These are phyloP conservation scores for Caranx ignobilis DNA, from an alignment of 2,113 vertebrate genomes.

Conservation along the genomic window DNA sequence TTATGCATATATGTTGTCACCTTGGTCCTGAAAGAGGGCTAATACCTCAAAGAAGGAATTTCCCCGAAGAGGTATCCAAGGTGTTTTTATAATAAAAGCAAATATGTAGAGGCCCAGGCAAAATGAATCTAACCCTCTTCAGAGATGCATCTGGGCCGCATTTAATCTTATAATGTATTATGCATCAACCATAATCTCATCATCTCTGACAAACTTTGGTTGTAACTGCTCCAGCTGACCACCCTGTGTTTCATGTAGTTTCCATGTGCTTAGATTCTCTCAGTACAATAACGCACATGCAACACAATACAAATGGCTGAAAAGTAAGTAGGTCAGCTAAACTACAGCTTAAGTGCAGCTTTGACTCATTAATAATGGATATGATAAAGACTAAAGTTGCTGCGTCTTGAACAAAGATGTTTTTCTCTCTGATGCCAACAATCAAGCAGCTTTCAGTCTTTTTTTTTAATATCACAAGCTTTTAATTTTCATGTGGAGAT, in stretches of 20 bases:
- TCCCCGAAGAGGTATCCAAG: neutral
- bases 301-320: constrained; percentile 64
- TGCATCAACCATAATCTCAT: neutral
- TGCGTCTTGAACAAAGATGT: constrained; percentile 52
- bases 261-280: constrained; percentile 5
- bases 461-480: neutral
- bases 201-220: neutral
- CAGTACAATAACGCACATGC: constrained; percentile 22
- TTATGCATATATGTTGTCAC: constrained; percentile 19
- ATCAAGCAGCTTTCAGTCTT: constrained; percentile 14
- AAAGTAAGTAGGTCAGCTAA: constrained; percentile 76
- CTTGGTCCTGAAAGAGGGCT: constrained; percentile 1
- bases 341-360: constrained; percentile 73
- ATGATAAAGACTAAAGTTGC: constrained; percentile 60
- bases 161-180: neutral
- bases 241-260: constrained; percentile 9
- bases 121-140: neutral
- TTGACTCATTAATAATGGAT: constrained; percentile 75
- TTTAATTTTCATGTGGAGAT: constrained; percentile 13
- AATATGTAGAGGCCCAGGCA: neutral
- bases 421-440: constrained; percentile 35
- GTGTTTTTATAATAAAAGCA: neutral
- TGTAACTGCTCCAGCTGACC: neutral
- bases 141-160: neutral
- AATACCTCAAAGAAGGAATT: neutral